Conservation (phyloP, 2,113 vertebrate genomes). For the Strix aluco region DNA sequence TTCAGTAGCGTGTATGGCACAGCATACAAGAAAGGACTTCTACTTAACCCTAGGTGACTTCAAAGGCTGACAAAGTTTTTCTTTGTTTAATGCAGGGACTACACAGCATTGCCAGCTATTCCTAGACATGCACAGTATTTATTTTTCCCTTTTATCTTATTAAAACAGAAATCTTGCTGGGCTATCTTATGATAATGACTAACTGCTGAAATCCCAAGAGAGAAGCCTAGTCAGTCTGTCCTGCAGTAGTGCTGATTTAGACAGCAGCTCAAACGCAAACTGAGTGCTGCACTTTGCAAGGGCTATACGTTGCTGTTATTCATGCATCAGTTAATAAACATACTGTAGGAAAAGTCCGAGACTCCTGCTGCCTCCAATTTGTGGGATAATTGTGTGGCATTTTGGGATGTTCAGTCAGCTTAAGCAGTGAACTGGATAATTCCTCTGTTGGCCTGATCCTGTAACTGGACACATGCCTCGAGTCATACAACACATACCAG, state of each 20-base stretch:
- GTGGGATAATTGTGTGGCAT: background rate
- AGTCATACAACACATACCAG: background rate
- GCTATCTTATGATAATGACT: background rate
- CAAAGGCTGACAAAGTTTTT: slow-evolving; percentile 8
- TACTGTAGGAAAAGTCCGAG: background rate
- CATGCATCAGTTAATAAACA: background rate
- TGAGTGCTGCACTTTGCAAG: background rate
- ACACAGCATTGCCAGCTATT: slow-evolving; percentile 3
- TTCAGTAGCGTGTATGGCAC: background rate
- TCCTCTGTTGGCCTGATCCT: background rate
- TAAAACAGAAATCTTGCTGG: background rate
- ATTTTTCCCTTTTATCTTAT: background rate
- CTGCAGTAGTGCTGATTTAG: background rate
- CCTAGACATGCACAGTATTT: background rate
- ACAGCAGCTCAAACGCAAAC: background rate
- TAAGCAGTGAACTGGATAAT: background rate
- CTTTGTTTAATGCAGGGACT: background rate
- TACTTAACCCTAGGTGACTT: background rate
- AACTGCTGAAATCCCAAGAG: slow-evolving; percentile 21
- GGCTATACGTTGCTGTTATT: background rate
- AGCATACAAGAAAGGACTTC: background rate
- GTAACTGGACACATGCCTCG: background rate
- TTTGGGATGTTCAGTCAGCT: background rate
- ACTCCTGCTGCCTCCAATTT: background rate
- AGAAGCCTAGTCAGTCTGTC: background rate